Conservation (phyloP, 2,888 invertebrate species). For the Standfussiana lucernea region DNA sequence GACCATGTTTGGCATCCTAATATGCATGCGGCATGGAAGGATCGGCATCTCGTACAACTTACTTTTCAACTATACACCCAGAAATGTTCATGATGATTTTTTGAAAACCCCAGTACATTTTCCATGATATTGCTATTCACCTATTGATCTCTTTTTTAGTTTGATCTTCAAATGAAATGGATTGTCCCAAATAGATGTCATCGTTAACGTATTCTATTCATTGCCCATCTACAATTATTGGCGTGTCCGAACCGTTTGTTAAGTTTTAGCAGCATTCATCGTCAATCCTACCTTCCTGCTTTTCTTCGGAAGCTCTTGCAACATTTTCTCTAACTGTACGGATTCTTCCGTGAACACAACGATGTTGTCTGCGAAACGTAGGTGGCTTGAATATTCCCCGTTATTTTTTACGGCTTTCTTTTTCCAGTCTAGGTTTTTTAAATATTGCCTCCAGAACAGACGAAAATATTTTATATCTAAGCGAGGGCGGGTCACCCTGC, state of each 20-base stretch:
- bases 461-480: conserved; percentile 3
- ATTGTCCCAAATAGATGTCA: conserved; percentile 2
- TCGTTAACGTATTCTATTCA: neutral
- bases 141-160: neutral
- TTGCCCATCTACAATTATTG: neutral
- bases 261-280: neutral
- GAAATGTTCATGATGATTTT: neutral
- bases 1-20: neutral
- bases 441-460: neutral
- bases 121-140: neutral
- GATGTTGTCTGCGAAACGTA: conserved; percentile 2
- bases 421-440: neutral
- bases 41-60: neutral
- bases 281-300: neutral
- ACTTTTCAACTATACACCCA: neutral
- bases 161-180: conserved; percentile 4
- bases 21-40: neutral
- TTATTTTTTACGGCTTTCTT: neutral
- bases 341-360: neutral
- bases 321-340: neutral
- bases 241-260: neutral
- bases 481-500: neutral
- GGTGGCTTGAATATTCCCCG: neutral
- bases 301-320: neutral
- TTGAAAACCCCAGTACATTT: conserved; percentile 3